Base-by-base conservation (phyloP, 1,140 invertebrate genomes). In the Zaprionus ghesquierei region DNA sequence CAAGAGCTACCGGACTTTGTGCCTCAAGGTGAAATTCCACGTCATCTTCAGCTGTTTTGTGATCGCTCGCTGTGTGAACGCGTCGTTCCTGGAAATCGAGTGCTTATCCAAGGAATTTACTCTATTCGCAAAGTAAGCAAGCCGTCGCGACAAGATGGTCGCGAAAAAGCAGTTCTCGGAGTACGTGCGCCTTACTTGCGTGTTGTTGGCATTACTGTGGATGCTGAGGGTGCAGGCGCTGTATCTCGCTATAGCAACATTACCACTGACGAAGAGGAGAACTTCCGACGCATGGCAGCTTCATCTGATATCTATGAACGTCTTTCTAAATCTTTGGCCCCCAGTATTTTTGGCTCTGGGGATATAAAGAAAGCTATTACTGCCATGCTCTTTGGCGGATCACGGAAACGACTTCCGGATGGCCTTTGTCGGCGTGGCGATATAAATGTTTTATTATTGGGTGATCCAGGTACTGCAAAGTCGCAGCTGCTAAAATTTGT, bases 381-480 rank as follows among this genome's bases (percentile, higher is more conserved):
- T 23, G 98, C 97, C 91, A 93, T 99, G 46, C 92, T 99, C 22
- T 99, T 99, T 94, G 98, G 98, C 77, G 98, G 97, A 92, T 96
- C 97, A 0, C 93, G 97, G 12, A 98, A 98, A 92, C 95, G 96
- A 60, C 93, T 99, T 69, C 99, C 99, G 0, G 99, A 99, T 93
- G 98, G 98, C 8, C 92, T 99, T 46, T 98, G 96, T 2, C 94
- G 98, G 27, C 94, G 99, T 92, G 99, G 99, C 5, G 99, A 99
- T 90, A 99, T 99, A 58, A 99, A 99, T 92, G 94, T 99, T 4
- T 92, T 99, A 3, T 93, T 99, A 55, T 93, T 99, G 2, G 99
- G 99, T 63, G 99, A 99, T 94, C 99, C 99, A 25, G 99, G 99
- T 89, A 99, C 99, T 5, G 99, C 99, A 6, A 99, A 99, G 92